Percentiles rank a stretch among this genome's conserved stretches.
These are phyloP conservation scores for Sitophilus oryzae DNA, from an alignment of 1,140 invertebrate species.

Conservation along the genomic window DNA sequence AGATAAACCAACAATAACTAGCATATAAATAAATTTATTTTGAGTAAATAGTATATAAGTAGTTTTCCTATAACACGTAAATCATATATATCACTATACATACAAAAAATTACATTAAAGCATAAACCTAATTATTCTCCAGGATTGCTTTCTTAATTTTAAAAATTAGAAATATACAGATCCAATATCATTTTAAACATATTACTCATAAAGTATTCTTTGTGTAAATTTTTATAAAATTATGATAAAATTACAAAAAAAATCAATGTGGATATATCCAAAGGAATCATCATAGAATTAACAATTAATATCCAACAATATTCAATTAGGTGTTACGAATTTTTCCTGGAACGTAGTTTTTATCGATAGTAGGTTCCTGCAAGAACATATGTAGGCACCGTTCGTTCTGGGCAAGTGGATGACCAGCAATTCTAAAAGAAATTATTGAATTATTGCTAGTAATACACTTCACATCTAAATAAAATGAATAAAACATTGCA, in stretches of 20 bases:
- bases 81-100: conserved; percentile 11
- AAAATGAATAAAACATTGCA: conserved; percentile 21
- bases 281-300: background rate
- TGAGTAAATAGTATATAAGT: conserved; percentile 18
- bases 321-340: conserved; percentile 86
- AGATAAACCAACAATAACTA: conserved; percentile 2
- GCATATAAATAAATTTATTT: conserved; percentile 20
- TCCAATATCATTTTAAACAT: conserved; percentile 7
- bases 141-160: conserved; percentile 2
- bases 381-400: conserved; percentile 99
- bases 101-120: conserved; percentile 14
- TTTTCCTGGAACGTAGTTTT: conserved; percentile 99
- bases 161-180: conserved; percentile 15
- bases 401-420: conserved; percentile 99
- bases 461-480: background rate
- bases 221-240: background rate
- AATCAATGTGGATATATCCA: background rate
- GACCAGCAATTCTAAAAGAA: conserved; percentile 86
- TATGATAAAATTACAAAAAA: background rate
- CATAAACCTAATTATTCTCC: conserved; percentile 9
- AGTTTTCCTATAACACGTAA: conserved; percentile 8
- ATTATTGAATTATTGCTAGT: background rate
- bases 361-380: conserved; percentile 94
- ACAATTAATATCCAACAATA: background rate
- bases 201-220: conserved; percentile 1